Evolutionary conservation across 1,140 invertebrate species (phyloP).

Genomic region (Lepeophtheirus salmonis): DNA sequence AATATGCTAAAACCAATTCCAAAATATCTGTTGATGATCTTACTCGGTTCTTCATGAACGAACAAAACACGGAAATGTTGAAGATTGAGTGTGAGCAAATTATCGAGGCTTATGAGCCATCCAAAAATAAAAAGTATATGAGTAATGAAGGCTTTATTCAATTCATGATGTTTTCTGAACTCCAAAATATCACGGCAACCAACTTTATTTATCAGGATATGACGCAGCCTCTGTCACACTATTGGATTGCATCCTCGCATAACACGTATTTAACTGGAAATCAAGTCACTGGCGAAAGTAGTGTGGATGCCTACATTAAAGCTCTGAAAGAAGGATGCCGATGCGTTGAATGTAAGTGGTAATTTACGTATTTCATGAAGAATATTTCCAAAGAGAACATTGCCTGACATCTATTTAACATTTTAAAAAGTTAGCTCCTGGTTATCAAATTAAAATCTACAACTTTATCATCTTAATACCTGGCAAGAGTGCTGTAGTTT

Average conservation of each 20-base stretch:
- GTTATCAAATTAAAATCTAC: too few species aligned
- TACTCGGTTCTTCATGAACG: conserved; percentile 26
- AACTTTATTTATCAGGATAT: conserved; percentile 39
- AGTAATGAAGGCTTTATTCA: conserved; percentile 15
- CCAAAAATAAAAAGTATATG: conserved; percentile 24
- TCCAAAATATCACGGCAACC: conserved; percentile 26
- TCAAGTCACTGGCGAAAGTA: conserved; percentile 36
- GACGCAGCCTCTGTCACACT: conserved; percentile 39
- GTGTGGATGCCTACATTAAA: conserved; percentile 36
- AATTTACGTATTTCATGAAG: conserved; percentile 7
- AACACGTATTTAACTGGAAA: conserved; percentile 40
- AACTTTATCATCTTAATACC: too few species aligned
- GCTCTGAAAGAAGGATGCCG: conserved; percentile 32
- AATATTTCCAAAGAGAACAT: background rate
- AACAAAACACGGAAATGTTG: conserved; percentile 24
- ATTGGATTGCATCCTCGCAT: conserved; percentile 43
- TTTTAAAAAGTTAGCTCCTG: too few species aligned
- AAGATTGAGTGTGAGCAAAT: conserved; percentile 24
- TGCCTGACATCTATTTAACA: too few species aligned
- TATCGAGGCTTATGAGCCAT: conserved; percentile 27
- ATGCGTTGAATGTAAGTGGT: conserved; percentile 32
- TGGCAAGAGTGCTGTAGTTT: too few species aligned
- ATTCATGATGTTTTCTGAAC: conserved; percentile 17
- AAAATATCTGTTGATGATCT: conserved; percentile 26
- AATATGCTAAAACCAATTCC: conserved; percentile 25